phyloP scores from a whole-genome alignment of 2,797 vertebrate genomes.

The Takifugu rubripes region DNA sequence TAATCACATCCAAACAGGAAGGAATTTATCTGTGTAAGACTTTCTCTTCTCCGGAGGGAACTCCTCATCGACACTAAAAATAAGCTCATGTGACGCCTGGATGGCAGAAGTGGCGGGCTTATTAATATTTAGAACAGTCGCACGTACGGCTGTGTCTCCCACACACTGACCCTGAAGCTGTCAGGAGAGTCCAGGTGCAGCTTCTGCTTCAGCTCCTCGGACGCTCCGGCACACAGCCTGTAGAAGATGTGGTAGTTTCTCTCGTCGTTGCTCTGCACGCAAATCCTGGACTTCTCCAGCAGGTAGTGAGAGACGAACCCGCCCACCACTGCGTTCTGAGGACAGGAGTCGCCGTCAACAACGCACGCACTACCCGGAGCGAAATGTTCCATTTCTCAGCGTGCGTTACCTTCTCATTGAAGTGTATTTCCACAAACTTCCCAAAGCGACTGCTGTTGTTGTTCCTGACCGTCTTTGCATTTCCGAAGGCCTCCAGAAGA shows the following conservation, averaged over 20 bases:
- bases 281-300: slow-evolving; percentile 98
- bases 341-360: background rate
- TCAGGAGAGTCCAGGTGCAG: slow-evolving; percentile 93
- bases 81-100: slow-evolving; percentile 50
- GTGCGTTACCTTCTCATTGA: slow-evolving; percentile 88
- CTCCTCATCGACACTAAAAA: slow-evolving; percentile 2
- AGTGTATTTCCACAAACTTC: slow-evolving; percentile 99
- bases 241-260: slow-evolving; percentile 99
- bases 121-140: no score
- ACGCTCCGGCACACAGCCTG: slow-evolving; percentile 92
- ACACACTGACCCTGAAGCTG: slow-evolving; percentile 88
- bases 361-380: no score
- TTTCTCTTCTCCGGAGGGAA: slow-evolving; percentile 11
- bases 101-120: slow-evolving; percentile 2
- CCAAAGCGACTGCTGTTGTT: slow-evolving; percentile 99
- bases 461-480: slow-evolving; percentile 97
- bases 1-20: slow-evolving; percentile 20
- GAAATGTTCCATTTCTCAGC: background rate
- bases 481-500: slow-evolving; percentile 96
- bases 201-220: slow-evolving; percentile 91
- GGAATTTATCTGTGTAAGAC: slow-evolving; percentile 26
- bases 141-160: no score
- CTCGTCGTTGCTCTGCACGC: slow-evolving; percentile 95
- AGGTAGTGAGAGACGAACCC: slow-evolving; percentile 98
- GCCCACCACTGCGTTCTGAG: slow-evolving; percentile 90